Conservation (phyloP, 2,888 invertebrate genomes). For the Saturnia japonica region DNA sequence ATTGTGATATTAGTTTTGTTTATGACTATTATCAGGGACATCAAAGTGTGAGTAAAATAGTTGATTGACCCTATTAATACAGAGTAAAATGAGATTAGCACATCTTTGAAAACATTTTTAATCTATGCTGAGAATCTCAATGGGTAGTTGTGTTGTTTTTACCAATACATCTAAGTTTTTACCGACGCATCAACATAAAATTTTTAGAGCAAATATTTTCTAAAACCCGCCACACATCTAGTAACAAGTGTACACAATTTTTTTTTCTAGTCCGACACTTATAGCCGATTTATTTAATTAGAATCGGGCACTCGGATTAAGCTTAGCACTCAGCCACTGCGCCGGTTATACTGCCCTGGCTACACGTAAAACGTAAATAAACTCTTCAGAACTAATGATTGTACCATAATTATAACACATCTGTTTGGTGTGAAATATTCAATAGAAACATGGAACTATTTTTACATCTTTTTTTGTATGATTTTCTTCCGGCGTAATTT, state of each 20-base stretch:
- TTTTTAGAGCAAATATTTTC: neutral
- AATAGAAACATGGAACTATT: slow-evolving; percentile 29
- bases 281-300: slow-evolving; percentile 15
- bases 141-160: neutral
- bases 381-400: slow-evolving; percentile 52
- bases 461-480: slow-evolving; percentile 8
- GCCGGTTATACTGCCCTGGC: slow-evolving; percentile 27
- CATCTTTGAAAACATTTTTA: neutral
- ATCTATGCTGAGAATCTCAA: neutral
- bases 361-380: slow-evolving; percentile 50
- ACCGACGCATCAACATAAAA: slow-evolving; percentile 13
- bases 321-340: slow-evolving; percentile 32
- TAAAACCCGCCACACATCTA: slow-evolving; percentile 18
- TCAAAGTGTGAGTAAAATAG: too few relatives aligned
- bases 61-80: too few relatives aligned
- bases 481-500: neutral
- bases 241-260: slow-evolving; percentile 11
- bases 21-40: too few relatives aligned
- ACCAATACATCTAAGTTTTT: slow-evolving; percentile 1
- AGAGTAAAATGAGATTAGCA: neutral
- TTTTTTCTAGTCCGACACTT: slow-evolving; percentile 12
- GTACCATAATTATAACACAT: slow-evolving; percentile 44
- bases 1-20: too few relatives aligned
- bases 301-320: slow-evolving; percentile 13
- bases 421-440: slow-evolving; percentile 46